Evolutionary conservation across 2,797 vertebrate genomes (phyloP).

Genomic region (Percopsis omiscomaycus): DNA sequence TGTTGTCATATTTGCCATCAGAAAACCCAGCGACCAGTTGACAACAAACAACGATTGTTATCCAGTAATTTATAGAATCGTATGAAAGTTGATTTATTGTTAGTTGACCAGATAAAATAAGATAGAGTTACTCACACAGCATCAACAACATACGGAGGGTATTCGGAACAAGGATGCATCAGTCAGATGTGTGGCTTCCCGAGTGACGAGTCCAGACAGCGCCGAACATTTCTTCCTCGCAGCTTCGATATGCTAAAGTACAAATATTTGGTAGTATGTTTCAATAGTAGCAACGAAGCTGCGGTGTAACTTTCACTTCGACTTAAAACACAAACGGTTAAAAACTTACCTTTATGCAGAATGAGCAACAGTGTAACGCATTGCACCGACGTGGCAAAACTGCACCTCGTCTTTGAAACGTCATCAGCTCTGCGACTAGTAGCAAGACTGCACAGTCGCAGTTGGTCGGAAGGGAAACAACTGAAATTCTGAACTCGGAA

Average conservation of each 20-base stretch:
- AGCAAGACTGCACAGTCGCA: slow-evolving; percentile 57
- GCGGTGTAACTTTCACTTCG: slow-evolving; percentile 4
- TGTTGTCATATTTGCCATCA: slow-evolving; percentile 33
- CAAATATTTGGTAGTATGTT: slow-evolving; percentile 11
- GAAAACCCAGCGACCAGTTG: slow-evolving; percentile 42
- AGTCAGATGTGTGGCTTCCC: slow-evolving; percentile 68
- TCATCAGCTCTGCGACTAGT: slow-evolving; percentile 71
- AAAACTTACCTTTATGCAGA: slow-evolving; percentile 56
- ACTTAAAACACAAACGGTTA: slow-evolving; percentile 30
- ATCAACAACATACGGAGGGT: slow-evolving; percentile 66
- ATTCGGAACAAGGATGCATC: slow-evolving; percentile 75
- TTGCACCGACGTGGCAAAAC: slow-evolving; percentile 82
- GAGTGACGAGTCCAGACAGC: slow-evolving; percentile 54
- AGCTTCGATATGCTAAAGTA: slow-evolving; percentile 38
- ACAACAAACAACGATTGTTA: not conserved
- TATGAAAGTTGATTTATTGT: not conserved
- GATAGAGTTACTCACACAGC: slow-evolving; percentile 68
- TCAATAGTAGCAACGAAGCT: slow-evolving; percentile 5
- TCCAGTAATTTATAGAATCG: fast-evolving
- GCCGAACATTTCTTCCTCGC: slow-evolving; percentile 58
- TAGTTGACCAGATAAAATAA: not conserved
- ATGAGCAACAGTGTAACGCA: slow-evolving; percentile 67
- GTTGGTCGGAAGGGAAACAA: not conserved
- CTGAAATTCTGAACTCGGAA: not conserved
- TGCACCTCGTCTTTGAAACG: slow-evolving; percentile 63